These are phyloP conservation scores for Aythya baeri DNA, from an alignment of 2,113 vertebrate species.

Conservation along the genomic window DNA sequence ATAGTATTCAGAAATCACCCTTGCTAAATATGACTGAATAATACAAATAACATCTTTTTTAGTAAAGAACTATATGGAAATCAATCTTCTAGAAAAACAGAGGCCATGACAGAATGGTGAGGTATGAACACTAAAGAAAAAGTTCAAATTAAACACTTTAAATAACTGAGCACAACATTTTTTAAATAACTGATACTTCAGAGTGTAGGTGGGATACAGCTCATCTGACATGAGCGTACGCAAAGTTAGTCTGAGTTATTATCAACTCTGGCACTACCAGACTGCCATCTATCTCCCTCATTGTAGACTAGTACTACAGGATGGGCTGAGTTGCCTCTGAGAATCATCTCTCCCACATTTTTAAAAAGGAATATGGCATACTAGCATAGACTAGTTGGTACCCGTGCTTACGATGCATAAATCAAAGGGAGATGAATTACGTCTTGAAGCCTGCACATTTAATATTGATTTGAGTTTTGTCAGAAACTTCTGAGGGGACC, in stretches of 20 bases:
- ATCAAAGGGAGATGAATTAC: neutral
- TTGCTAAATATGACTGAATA: neutral
- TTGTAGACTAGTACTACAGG: neutral
- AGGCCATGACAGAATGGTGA: neutral
- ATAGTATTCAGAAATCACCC: conserved; percentile 7
- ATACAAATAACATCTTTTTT: neutral
- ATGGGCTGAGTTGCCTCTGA: neutral
- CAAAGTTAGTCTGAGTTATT: neutral
- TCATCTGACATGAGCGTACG: neutral
- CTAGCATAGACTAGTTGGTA: neutral
- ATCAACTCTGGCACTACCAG: neutral
- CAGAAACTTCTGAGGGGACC: neutral
- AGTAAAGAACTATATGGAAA: neutral
- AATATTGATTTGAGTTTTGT: neutral
- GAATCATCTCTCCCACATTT: neutral
- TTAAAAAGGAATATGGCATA: neutral
- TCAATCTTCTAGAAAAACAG: neutral
- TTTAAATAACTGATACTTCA: neutral
- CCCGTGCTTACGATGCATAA: neutral
- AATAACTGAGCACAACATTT: neutral
- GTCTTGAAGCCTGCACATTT: neutral
- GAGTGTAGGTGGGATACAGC: neutral
- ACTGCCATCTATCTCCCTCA: neutral
- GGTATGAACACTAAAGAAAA: neutral
- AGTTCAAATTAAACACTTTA: neutral